These are phyloP conservation scores for Magallana ariakensis DNA, from an alignment of 1,140 invertebrate species.

Conservation along the genomic window DNA sequence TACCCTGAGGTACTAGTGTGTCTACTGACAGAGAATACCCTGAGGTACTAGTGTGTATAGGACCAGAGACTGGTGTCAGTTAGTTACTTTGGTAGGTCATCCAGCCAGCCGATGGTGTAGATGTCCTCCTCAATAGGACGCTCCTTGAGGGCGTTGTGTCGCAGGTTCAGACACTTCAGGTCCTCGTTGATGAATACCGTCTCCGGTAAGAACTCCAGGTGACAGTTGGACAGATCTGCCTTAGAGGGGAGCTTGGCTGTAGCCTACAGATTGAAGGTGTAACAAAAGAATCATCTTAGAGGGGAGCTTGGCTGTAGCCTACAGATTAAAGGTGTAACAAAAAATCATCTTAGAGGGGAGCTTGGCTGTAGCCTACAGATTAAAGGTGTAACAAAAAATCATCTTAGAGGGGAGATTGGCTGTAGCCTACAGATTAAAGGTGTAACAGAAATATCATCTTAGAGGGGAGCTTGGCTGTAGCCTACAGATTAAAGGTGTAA, in stretches of 20 bases:
- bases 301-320: constrained; percentile 79
- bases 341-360: constrained; percentile 77
- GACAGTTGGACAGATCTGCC: constrained; percentile 78
- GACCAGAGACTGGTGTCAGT: too few relatives aligned
- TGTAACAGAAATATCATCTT: too few relatives aligned
- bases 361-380: constrained; percentile 76
- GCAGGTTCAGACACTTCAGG: constrained; percentile 76
- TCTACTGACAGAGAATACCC: too few relatives aligned
- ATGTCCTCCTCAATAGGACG: constrained; percentile 79
- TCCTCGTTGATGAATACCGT: constrained; percentile 79
- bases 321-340: background rate
- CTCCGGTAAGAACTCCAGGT: constrained; percentile 79
- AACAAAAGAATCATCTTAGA: constrained; percentile 57
- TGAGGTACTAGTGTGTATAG: too few relatives aligned
- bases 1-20: too few relatives aligned
- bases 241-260: constrained; percentile 78
- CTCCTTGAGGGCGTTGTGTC: constrained; percentile 77
- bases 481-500: constrained; percentile 62
- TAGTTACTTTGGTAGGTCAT: constrained; percentile 74
- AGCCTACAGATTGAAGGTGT: constrained; percentile 65
- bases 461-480: constrained; percentile 78
- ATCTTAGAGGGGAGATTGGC: constrained; percentile 77
- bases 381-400: background rate
- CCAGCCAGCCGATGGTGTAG: constrained; percentile 79
- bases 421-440: constrained; percentile 71